These are phyloP conservation scores for Philereme transversata DNA, from an alignment of 2,888 invertebrate genomes.

Conservation along the genomic window DNA sequence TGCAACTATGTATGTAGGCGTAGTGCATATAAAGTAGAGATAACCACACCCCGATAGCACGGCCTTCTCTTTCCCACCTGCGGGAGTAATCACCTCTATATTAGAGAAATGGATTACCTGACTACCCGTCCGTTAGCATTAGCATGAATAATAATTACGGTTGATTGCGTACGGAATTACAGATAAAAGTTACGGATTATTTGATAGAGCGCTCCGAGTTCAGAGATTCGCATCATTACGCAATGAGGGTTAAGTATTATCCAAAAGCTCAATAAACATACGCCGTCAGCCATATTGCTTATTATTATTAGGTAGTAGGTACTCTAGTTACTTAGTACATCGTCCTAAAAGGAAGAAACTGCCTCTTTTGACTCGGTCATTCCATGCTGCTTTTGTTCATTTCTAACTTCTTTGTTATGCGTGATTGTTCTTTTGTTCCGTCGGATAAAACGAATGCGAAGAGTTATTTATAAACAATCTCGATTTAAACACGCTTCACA, in stretches of 20 bases:
- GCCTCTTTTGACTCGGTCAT: slow-evolving; percentile 60
- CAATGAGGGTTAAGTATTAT: too few species aligned
- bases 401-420: slow-evolving; percentile 74
- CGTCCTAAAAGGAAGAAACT: slow-evolving; percentile 69
- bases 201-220: slow-evolving; percentile 27
- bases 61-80: slow-evolving; percentile 62
- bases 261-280: slow-evolving; percentile 43
- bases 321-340: slow-evolving; percentile 65
- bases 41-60: slow-evolving; percentile 74
- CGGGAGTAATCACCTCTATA: slow-evolving; percentile 19
- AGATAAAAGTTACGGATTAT: slow-evolving; percentile 41
- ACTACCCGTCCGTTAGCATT: neutral
- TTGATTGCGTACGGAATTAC: slow-evolving; percentile 26
- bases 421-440: slow-evolving; percentile 75
- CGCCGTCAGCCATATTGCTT: slow-evolving; percentile 66
- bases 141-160: neutral
- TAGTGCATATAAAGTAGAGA: slow-evolving; percentile 72
- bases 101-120: slow-evolving; percentile 32
- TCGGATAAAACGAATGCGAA: slow-evolving; percentile 52
- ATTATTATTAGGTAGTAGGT: slow-evolving; percentile 55
- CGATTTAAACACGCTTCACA: slow-evolving; percentile 48
- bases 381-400: slow-evolving; percentile 72
- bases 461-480: slow-evolving; percentile 72
- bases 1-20: slow-evolving; percentile 61
- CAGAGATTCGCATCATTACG: slow-evolving; percentile 53